Evolutionary conservation across 2,113 vertebrate genomes (phyloP).

Genomic region (Reinhardtius hippoglossoides): DNA sequence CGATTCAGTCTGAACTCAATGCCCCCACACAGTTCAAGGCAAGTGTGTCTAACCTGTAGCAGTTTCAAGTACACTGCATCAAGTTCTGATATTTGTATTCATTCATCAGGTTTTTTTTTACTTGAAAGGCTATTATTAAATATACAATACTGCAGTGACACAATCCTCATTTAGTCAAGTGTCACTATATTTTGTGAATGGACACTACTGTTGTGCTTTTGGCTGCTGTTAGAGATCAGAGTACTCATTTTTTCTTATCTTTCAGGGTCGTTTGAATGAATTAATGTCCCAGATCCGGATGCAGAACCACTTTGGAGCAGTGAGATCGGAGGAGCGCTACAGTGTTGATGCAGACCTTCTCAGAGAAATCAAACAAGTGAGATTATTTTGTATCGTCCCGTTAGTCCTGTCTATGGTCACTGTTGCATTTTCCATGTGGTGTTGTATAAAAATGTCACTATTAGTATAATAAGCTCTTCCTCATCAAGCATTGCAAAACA

Average conservation of each 20-base stretch:
- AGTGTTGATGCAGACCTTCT: slow-evolving; percentile 93
- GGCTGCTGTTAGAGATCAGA: not conserved
- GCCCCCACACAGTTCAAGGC: slow-evolving; percentile 98
- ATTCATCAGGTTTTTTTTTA: no score
- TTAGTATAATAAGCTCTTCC: no score
- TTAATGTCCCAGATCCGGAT: slow-evolving; percentile 99
- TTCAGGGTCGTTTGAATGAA: slow-evolving; percentile 96
- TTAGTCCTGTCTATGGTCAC: no score
- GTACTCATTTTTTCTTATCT: not conserved
- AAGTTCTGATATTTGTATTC: no score
- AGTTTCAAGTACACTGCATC: not conserved
- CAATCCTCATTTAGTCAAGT: no score
- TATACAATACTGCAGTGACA: no score
- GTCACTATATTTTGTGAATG: no score
- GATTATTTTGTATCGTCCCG: slow-evolving; percentile 1
- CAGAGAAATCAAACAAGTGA: slow-evolving; percentile 94
- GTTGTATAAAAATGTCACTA: no score
- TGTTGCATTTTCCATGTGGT: no score
- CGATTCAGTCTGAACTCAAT: slow-evolving; percentile 96
- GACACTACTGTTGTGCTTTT: no score
- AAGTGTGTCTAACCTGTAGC: slow-evolving; percentile 14
- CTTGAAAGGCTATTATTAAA: no score
- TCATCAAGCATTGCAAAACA: no score
- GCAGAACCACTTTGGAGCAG: slow-evolving; percentile 97
- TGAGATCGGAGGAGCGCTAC: slow-evolving; percentile 93